Evolutionary conservation across 2,113 vertebrate genomes (phyloP).

Genomic region (Leptodactylus fuscus): DNA sequence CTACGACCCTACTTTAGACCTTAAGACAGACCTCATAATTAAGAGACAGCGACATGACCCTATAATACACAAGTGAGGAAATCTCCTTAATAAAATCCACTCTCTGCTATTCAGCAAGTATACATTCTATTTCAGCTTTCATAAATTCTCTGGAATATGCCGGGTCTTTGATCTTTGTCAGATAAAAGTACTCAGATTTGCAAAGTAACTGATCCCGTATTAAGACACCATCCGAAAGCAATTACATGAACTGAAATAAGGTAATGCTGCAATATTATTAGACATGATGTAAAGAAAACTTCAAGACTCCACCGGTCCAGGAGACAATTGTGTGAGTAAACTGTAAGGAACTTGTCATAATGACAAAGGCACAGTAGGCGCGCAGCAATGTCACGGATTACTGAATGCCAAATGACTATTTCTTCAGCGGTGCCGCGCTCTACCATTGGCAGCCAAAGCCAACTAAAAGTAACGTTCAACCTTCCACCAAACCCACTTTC

Average conservation of each 20-base stretch:
- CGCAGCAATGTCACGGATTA: no score
- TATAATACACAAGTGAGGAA: background rate
- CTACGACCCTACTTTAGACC: background rate
- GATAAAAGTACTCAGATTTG: conserved; percentile 21
- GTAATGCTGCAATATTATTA: background rate
- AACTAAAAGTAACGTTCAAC: no score
- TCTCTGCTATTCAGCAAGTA: background rate
- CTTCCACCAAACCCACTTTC: no score
- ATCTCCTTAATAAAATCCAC: conserved; percentile 16
- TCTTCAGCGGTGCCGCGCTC: no score
- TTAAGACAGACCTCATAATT: background rate
- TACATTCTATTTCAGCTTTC: background rate
- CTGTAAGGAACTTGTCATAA: background rate
- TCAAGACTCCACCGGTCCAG: background rate
- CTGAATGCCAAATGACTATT: no score
- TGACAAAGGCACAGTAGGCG: background rate
- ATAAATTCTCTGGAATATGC: background rate
- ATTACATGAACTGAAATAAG: background rate
- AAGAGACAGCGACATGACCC: background rate
- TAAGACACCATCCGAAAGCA: conserved; percentile 1
- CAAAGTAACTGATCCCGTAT: conserved; percentile 28
- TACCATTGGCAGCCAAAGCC: no score
- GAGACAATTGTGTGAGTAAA: background rate
- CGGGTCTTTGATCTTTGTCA: conserved; percentile 8
- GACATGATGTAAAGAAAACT: background rate